Evolutionary conservation across 2,797 vertebrate genomes (phyloP), one percentile per base, ranked within the genome.

Genomic region (Buphagus erythrorhynchus): DNA sequence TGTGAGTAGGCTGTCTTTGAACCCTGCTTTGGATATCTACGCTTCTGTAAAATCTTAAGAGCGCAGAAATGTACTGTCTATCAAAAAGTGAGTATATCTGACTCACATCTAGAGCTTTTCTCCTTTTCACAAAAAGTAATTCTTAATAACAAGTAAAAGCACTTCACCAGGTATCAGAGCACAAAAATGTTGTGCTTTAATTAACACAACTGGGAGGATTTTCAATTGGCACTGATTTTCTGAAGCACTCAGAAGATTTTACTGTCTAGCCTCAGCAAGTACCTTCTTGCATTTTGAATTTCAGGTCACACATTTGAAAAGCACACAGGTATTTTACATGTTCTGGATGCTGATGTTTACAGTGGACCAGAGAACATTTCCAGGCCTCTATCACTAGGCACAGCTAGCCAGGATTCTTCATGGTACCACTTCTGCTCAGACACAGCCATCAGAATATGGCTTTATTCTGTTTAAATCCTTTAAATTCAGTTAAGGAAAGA

Each of bases 331-430:
- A 31, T 1, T 9, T 62, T 20, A 6, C 12, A 7, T 4, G 16
- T 93, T 59, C 73, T 43, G 57, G n/a, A 49, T 20, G 29, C 7
- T 0, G 0, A 6, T 58, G 33, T 48, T 85, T 24, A 42, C 49
- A 71, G 42, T 1, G 0, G 3, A 25, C 8, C 66, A 72, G 54
- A 33, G 35, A 58, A 65, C 0, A 0, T 43, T 62, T 87, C 35
- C 31, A 63, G 38, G 36, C 15, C 16, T 38, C 33, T 24, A 2
- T 14, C 33, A 31, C 2, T 9, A 28, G 33, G n/a, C 52, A 33
- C 48, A 46, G 28, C 9, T 10, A 40, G 33, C 57, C 33, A n/a
- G 28, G 29, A 65, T 49, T 75, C 80, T 22, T 43, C 11, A 6
- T 6, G 29, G 28, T 28, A 19, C 15, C 59, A 11, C 40, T 55